A percentile compares a stretch with the other conserved stretches of the same genome.
phyloP scores from a whole-genome alignment of 2,113 vertebrate species.

The Oreotrochilus melanogaster region DNA sequence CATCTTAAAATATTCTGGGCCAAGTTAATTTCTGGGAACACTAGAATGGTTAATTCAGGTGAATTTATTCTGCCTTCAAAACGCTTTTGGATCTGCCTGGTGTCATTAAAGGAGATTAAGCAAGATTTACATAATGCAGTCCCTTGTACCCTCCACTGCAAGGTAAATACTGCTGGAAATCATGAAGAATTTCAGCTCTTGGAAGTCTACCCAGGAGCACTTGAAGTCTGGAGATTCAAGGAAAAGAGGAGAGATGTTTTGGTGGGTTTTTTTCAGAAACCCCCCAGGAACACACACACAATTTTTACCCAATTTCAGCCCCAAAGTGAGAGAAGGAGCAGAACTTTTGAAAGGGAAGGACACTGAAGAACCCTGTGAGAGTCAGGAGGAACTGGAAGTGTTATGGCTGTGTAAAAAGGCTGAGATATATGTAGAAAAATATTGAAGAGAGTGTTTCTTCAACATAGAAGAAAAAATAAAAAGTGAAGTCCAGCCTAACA shows the following conservation, averaged over 20 bases:
- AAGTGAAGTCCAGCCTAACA: not conserved
- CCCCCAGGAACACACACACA: fast-evolving
- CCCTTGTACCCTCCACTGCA: not conserved
- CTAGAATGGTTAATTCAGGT: conserved; percentile 27
- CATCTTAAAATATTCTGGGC: conserved; percentile 29
- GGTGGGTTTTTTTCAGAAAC: not conserved
- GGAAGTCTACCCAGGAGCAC: not conserved
- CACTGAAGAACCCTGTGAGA: not conserved
- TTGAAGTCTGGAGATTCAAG: not conserved
- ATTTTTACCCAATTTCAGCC: not conserved
- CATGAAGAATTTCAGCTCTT: not conserved
- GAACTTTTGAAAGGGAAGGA: not conserved
- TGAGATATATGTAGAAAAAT: not conserved
- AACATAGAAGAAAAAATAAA: not conserved
- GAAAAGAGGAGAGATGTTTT: not conserved
- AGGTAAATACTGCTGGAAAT: not conserved
- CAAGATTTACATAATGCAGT: not conserved
- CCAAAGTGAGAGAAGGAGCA: not conserved
- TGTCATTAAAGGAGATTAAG: conserved; percentile 27
- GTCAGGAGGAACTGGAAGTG: not conserved
- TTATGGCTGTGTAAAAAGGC: not conserved
- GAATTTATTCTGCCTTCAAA: conserved; percentile 6
- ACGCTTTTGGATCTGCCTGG: not conserved
- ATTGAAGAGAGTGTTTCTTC: not conserved
- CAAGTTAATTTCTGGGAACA: conserved; percentile 13